Evolutionary conservation across 2,888 invertebrate species (phyloP).

Genomic region (Stenoptilia bipunctidactyla): DNA sequence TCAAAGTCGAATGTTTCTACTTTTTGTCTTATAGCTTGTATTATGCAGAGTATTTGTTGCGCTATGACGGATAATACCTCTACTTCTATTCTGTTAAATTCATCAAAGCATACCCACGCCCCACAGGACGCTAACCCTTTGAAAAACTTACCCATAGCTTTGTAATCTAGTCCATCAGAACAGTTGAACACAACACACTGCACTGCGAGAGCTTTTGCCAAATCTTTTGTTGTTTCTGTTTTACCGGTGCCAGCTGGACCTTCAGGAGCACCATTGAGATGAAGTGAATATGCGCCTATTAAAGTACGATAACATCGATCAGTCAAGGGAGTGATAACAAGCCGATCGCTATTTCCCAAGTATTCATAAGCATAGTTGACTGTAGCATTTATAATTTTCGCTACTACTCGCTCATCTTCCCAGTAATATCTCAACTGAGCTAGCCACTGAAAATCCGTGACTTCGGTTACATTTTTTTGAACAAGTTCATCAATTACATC

Average conservation of each 20-base stretch:
- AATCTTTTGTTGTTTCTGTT: constrained; percentile 92
- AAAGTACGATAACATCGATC: constrained; percentile 87
- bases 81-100: constrained; percentile 87
- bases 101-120: constrained; percentile 92
- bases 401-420: constrained; percentile 76
- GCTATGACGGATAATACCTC: constrained; percentile 90
- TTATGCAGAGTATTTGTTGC: constrained; percentile 86
- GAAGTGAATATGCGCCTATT: constrained; percentile 85
- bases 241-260: constrained; percentile 91
- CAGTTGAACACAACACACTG: constrained; percentile 92
- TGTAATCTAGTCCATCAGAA: constrained; percentile 87
- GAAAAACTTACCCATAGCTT: constrained; percentile 88
- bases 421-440: constrained; percentile 87
- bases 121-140: constrained; percentile 87
- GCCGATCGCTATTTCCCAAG: constrained; percentile 82
- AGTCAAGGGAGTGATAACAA: constrained; percentile 82
- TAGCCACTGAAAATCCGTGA: constrained; percentile 88
- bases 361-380: constrained; percentile 88
- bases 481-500: constrained; percentile 81
- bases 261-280: constrained; percentile 88
- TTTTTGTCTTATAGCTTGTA: constrained; percentile 79
- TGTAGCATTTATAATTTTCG: constrained; percentile 84
- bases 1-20: constrained; percentile 80
- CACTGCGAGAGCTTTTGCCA: constrained; percentile 92
- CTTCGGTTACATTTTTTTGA: constrained; percentile 74